Evolutionary conservation across 2,888 invertebrate species (phyloP).

Genomic region (Drosophila ustulata): DNA sequence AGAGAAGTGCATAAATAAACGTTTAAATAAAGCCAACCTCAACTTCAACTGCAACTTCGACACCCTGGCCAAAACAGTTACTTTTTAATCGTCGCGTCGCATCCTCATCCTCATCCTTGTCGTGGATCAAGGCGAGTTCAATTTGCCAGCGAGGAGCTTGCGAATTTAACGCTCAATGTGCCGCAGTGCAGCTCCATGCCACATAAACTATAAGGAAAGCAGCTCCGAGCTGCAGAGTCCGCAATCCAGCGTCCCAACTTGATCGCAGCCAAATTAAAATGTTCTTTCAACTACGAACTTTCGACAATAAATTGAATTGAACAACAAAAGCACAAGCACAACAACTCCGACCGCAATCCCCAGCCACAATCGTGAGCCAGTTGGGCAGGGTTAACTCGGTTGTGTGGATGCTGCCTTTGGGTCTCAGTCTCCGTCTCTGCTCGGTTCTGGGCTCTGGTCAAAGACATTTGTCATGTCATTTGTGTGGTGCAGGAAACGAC

Average conservation of each 20-base stretch:
- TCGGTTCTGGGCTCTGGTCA: slow-evolving; percentile 55
- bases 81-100: slow-evolving; percentile 72
- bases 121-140: slow-evolving; percentile 49
- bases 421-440: slow-evolving; percentile 20
- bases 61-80: slow-evolving; percentile 70
- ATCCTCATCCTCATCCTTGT: slow-evolving; percentile 1
- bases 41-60: slow-evolving; percentile 63
- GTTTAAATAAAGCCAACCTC: slow-evolving; percentile 69
- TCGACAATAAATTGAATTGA: slow-evolving; percentile 80
- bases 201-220: slow-evolving; percentile 77
- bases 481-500: slow-evolving; percentile 78
- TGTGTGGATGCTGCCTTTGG: slow-evolving; percentile 53
- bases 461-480: slow-evolving; percentile 84
- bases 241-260: background rate
- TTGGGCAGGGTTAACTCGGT: slow-evolving; percentile 11
- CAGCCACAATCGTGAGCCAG: slow-evolving; percentile 28
- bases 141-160: slow-evolving; percentile 67
- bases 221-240: slow-evolving; percentile 30
- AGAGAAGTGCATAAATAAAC: slow-evolving; percentile 70
- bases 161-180: slow-evolving; percentile 68
- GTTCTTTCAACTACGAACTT: slow-evolving; percentile 85
- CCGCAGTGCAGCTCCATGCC: slow-evolving; percentile 64
- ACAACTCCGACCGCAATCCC: slow-evolving; percentile 19
- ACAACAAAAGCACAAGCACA: slow-evolving; percentile 69
- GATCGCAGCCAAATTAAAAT: slow-evolving; percentile 82